Evolutionary conservation across 1,140 invertebrate genomes (phyloP).

Genomic region (Sinonovacula constricta): DNA sequence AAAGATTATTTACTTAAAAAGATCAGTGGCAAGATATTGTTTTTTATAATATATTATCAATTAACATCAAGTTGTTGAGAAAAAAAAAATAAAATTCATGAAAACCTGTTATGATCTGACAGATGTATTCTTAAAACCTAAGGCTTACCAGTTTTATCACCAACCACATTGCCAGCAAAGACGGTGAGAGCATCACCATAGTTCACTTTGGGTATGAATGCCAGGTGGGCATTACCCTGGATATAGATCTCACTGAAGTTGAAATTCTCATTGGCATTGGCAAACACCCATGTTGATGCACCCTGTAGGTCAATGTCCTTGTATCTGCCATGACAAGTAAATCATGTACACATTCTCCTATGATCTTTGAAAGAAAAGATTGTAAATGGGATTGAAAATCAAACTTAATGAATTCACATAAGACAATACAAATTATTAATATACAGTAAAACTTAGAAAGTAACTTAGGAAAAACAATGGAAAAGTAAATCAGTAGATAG

Average conservation of each 20-base stretch:
- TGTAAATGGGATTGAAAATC: too few species aligned
- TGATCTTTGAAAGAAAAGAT: too few species aligned
- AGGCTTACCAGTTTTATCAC: conserved; percentile 66
- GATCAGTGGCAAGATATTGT: too few species aligned
- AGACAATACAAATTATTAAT: too few species aligned
- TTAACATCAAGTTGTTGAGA: too few species aligned
- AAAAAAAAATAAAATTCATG: not conserved
- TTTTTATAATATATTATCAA: too few species aligned
- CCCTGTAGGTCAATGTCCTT: conserved; percentile 57
- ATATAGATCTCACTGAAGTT: conserved; percentile 62
- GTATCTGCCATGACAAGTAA: conserved; percentile 55
- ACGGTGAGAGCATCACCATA: conserved; percentile 48
- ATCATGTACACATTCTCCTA: too few species aligned
- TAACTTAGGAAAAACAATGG: too few species aligned
- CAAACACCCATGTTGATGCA: conserved; percentile 64
- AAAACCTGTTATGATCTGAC: not conserved
- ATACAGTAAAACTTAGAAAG: too few species aligned
- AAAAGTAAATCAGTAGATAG: too few species aligned
- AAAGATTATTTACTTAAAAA: too few species aligned
- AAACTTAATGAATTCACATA: too few species aligned
- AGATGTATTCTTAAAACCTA: not conserved
- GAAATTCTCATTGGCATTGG: conserved; percentile 48
- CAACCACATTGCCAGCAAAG: conserved; percentile 53
- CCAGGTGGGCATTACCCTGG: conserved; percentile 60
- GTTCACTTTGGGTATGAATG: conserved; percentile 54